Base-by-base conservation (phyloP, 2,113 vertebrate species). In the Ornithorhynchus anatinus region DNA sequence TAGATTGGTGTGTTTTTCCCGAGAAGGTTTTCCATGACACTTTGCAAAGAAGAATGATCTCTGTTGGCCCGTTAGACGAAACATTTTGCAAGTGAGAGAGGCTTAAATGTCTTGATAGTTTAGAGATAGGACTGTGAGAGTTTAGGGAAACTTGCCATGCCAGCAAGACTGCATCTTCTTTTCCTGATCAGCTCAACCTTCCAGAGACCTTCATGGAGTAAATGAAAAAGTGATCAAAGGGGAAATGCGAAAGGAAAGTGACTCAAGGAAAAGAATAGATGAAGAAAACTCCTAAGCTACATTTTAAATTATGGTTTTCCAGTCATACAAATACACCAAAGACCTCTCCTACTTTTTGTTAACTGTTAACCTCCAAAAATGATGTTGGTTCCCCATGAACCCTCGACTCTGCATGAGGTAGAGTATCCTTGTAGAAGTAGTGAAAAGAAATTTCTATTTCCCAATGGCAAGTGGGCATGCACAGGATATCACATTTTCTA, bases 221-320 rank as follows among this genome's bases (percentile, higher is more conserved):
- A 80, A 76, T 65, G 16, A 67, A 84, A 75, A 88, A 43, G 2
- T 27, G 48, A 63, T 80, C 75, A 44, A 22, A 77, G 23, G 77
- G 36, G 38, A 88, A 88, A 86, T 80, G 57, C 83, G 69, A 81
- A 88, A 27, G 27, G 75, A 64, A 70, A 54, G 12, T 40, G 63
- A 31, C 62, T 78, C 71, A 69, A 72, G 52, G 39, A 79, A 67
- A 80, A 9, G 72, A 8, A 10, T 40, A 6, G 16, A 33, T 12
- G 33, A 57, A 53, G 25, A 76, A 64, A 19, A 31, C 29, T 59
- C n/a, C 59, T 53, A 56, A 84, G 82, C 81, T 75, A 83, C 59
- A 65, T 82, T n/a, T 45, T 8, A 60, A 57, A 65, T 59, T 64
- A 39, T 47, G 15, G 2, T 27, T 51, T n/a, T 33, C 35, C 51